Evolutionary conservation across 2,797 vertebrate species (phyloP), one percentile per base, ranked within the genome.

Genomic region (Crenichthys baileyi): DNA sequence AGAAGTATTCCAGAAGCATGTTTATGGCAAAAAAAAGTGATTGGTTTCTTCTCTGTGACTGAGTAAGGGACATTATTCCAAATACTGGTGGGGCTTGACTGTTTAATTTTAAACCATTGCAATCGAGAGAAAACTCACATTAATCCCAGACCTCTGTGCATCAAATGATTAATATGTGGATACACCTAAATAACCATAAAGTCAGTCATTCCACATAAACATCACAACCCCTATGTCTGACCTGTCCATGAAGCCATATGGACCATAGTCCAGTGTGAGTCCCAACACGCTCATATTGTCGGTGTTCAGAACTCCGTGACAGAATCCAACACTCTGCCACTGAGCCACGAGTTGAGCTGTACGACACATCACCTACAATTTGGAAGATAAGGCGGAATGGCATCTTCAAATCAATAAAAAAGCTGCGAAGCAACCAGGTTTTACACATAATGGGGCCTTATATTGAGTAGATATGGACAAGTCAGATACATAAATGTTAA

Each of bases 261-360:
- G 98, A 80, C 98, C 98, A 0, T 99, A 99, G 93, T 99, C 98
- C 51, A 99, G 93, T 5, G 98, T 99, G 0, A 99, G 93, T 50
- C 98, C 98, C 85, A 98, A 87, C 26, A 99, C 96, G 88, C 98
- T 99, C 98, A 99, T 99, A 84, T 99, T 99, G 88, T 99, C 98
- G 0, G 98, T 99, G 88, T 99, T 99, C 80, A 99, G 96, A 79
- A 99, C 98, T 0, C 98, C 98, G 0, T 99, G 98, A 92, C 98
- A 99, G 88, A 99, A 99, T 46, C 98, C 98, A 1, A 98, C 96
- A 85, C 98, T 98, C 84, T 99, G 98, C 98, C 98, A 99, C 20
- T 97, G 97, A 0, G 98, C 97, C 85, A 98, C 98, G 83, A 98
- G 76, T 4, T 93, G 94, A 1, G 98, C 98, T 0, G 98, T 99